phyloP scores from a whole-genome alignment of 2,797 vertebrate genomes.

The Hephaestus fuliginosus region DNA sequence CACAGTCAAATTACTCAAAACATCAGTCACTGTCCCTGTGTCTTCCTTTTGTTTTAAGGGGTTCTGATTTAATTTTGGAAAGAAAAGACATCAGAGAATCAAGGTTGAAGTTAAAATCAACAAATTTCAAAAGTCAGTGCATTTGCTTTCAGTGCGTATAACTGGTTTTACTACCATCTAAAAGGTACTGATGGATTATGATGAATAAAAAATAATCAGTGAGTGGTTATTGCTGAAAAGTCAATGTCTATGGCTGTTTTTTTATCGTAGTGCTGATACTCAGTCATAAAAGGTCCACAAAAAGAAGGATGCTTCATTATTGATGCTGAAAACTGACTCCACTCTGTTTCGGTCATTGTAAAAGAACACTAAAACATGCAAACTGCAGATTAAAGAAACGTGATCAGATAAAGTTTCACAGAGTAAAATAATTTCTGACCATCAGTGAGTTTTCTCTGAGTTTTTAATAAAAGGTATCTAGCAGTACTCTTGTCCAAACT shows the following conservation, averaged over 20 bases:
- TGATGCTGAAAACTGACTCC: conserved; percentile 31
- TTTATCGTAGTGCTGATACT: conserved; percentile 25
- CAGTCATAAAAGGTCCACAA: conserved; percentile 26
- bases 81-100: not conserved
- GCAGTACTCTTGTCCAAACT: no score
- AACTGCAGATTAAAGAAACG: not conserved
- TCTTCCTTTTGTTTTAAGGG: not conserved
- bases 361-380: not conserved
- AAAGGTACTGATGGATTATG: not conserved
- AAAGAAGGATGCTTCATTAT: conserved; percentile 26
- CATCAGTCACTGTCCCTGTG: no score
- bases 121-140: not conserved
- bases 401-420: not conserved
- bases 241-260: not conserved
- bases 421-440: not conserved
- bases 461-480: not conserved
- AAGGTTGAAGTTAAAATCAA: conserved; percentile 4
- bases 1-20: not conserved
- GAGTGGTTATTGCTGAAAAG: conserved; percentile 7
- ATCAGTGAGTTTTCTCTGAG: not conserved
- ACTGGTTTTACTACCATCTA: not conserved
- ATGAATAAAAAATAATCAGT: not conserved
- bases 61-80: not conserved
- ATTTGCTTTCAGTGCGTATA: not conserved
- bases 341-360: conserved; percentile 9